These are phyloP conservation scores for Sebastes variabilis DNA, from an alignment of 2,797 vertebrate species.

Conservation along the genomic window DNA sequence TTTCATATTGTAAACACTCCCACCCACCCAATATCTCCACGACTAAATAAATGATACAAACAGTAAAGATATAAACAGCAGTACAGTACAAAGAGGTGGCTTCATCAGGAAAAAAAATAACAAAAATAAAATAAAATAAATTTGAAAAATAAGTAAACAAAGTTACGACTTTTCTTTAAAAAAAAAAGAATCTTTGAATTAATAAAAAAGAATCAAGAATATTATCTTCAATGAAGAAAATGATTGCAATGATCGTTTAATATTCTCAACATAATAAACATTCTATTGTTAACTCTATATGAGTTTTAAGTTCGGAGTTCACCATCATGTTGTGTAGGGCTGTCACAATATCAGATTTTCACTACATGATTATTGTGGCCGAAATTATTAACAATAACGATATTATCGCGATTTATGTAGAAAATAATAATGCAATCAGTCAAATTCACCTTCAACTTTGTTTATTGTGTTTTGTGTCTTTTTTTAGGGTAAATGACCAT, in stretches of 20 bases:
- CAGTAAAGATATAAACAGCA: not conserved
- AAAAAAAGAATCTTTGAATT: not conserved
- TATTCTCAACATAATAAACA: not conserved
- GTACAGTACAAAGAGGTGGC: too few species aligned
- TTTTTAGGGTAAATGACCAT: not conserved
- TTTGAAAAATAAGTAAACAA: not conserved
- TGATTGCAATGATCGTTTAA: not conserved
- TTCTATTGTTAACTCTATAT: not conserved
- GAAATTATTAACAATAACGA: not conserved
- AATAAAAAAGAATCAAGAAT: not conserved
- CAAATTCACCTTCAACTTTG: not conserved
- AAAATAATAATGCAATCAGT: not conserved
- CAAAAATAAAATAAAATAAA: too few species aligned
- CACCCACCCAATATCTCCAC: not conserved
- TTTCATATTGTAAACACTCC: not conserved
- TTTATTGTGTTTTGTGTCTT: not conserved
- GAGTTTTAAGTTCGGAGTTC: not conserved
- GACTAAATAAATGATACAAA: not conserved
- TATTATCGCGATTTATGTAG: not conserved
- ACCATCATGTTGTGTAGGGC: not conserved
- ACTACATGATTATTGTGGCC: not conserved
- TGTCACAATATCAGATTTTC: not conserved
- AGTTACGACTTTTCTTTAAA: not conserved
- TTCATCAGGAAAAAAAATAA: too few species aligned
- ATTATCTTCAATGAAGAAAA: not conserved